phyloP scores from a whole-genome alignment of 1,140 invertebrate genomes.

The Pogonognathellus flavescens region DNA sequence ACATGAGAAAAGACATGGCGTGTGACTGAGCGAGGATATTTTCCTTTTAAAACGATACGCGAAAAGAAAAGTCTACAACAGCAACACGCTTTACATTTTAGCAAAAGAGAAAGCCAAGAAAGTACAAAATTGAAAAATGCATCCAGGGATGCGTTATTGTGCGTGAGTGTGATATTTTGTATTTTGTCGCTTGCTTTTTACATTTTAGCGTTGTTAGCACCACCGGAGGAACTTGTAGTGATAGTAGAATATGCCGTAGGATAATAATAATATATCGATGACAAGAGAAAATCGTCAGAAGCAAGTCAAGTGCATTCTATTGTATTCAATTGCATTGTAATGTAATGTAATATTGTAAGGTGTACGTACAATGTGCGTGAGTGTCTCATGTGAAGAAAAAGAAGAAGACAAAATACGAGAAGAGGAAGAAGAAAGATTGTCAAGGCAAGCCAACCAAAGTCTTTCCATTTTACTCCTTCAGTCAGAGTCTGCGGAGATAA shows the following conservation, averaged over 20 bases:
- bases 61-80: background rate
- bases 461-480: background rate
- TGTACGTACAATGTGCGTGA: background rate
- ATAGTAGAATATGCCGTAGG: background rate
- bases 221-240: background rate
- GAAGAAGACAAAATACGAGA: background rate
- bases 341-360: conserved; percentile 4
- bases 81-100: background rate
- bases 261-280: conserved; percentile 23
- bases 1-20: background rate
- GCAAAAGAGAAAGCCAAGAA: background rate
- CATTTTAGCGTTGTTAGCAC: background rate
- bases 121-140: conserved; percentile 27
- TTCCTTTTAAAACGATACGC: background rate
- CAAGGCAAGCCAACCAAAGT: background rate
- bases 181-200: background rate
- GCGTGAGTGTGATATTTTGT: background rate
- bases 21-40: background rate
- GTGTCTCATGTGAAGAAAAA: too few relatives aligned
- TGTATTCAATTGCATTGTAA: conserved; percentile 48
- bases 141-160: background rate
- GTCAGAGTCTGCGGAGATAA: background rate
- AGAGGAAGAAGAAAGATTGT: conserved; percentile 17
- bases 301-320: conserved; percentile 42
- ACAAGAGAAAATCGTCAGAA: conserved; percentile 27